Percentiles rank a stretch among this genome's conserved stretches.
phyloP scores from a whole-genome alignment of 2,888 invertebrate species.

The Spodoptera picta region DNA sequence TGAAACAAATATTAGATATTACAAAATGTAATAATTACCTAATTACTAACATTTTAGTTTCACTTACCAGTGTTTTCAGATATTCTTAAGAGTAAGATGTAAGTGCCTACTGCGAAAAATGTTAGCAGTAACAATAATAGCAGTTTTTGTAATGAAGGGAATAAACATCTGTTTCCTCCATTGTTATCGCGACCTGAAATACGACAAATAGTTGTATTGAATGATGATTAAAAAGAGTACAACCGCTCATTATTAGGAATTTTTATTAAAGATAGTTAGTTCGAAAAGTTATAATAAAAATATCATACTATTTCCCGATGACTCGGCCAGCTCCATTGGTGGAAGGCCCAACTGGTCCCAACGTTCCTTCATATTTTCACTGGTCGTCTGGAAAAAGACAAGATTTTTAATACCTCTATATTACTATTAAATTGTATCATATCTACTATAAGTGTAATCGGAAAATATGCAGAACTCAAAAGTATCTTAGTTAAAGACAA shows the following conservation, averaged over 20 bases:
- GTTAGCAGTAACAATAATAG: slow-evolving; percentile 64
- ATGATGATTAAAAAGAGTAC: too few relatives aligned
- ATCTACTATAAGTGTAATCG: too few relatives aligned
- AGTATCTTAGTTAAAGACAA: too few relatives aligned
- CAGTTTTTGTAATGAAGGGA: slow-evolving; percentile 67
- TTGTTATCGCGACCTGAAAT: slow-evolving; percentile 67
- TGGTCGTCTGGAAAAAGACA: slow-evolving; percentile 66
- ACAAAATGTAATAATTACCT: neutral
- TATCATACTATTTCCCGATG: slow-evolving; percentile 66
- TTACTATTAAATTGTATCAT: neutral
- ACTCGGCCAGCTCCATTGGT: slow-evolving; percentile 83
- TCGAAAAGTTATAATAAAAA: too few relatives aligned
- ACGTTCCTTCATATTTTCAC: slow-evolving; percentile 62
- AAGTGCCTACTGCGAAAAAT: slow-evolving; percentile 66
- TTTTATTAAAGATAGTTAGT: too few relatives aligned
- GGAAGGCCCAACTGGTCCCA: slow-evolving; percentile 75
- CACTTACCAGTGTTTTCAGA: slow-evolving; percentile 69
- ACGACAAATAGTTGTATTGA: neutral
- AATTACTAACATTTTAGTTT: neutral
- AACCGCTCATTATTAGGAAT: too few relatives aligned
- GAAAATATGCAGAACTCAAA: too few relatives aligned
- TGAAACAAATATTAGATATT: neutral
- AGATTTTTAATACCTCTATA: neutral
- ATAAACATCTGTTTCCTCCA: slow-evolving; percentile 64
- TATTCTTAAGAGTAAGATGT: slow-evolving; percentile 66